Conservation (phyloP, 2,888 invertebrate genomes). For the Macropis europaea region DNA sequence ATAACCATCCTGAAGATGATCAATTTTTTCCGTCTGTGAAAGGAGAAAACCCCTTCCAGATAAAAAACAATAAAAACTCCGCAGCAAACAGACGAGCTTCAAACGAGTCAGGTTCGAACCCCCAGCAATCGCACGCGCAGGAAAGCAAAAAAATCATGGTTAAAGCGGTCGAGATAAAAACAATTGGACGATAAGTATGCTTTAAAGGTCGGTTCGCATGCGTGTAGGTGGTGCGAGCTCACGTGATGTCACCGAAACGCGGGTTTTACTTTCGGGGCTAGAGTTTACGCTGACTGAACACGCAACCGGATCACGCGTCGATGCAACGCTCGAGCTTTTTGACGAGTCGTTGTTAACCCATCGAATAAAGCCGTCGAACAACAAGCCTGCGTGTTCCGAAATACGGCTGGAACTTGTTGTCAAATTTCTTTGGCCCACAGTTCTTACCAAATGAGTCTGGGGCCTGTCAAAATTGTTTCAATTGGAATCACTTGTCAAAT, state of each 20-base stretch:
- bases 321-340: not conserved
- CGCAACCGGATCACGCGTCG: not conserved
- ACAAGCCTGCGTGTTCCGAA: not conserved
- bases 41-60: too few relatives aligned
- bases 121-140: too few relatives aligned
- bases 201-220: constrained; percentile 15
- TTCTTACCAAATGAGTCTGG: too few relatives aligned
- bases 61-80: too few relatives aligned
- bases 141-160: not conserved
- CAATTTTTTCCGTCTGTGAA: too few relatives aligned
- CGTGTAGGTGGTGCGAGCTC: constrained; percentile 19
- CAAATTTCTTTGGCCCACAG: too few relatives aligned
- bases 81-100: too few relatives aligned
- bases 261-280: not conserved
- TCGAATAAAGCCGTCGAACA: not conserved
- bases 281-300: constrained; percentile 11
- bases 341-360: not conserved
- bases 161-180: constrained; percentile 2
- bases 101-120: too few relatives aligned
- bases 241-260: constrained; percentile 16
- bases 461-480: too few relatives aligned
- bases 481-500: too few relatives aligned
- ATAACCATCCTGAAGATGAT: too few relatives aligned
- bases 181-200: constrained; percentile 14
- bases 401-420: too few relatives aligned